These are phyloP conservation scores for Pissodes strobi DNA, from an alignment of 1,140 invertebrate genomes.

Conservation along the genomic window DNA sequence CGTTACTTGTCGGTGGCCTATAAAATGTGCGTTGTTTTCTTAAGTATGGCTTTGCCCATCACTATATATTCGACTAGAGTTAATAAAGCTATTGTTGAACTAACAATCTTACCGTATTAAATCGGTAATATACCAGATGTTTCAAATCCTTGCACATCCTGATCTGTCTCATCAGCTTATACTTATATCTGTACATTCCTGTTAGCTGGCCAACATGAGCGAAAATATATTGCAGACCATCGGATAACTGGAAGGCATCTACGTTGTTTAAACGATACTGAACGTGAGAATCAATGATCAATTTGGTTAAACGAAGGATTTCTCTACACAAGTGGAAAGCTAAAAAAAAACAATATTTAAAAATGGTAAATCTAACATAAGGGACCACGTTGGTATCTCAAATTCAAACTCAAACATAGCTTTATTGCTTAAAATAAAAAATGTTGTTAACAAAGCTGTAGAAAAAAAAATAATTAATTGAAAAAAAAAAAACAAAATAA, in stretches of 20 bases:
- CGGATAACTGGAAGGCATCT: slow-evolving; percentile 97
- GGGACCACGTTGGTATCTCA: too few relatives aligned
- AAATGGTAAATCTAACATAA: not conserved
- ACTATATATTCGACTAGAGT: too few relatives aligned
- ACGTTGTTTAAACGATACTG: slow-evolving; percentile 99
- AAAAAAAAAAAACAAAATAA: not conserved
- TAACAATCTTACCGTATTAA: slow-evolving; percentile 84
- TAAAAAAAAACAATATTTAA: slow-evolving; percentile 54
- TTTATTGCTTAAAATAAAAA: too few relatives aligned
- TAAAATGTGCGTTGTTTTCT: too few relatives aligned
- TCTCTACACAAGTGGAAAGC: slow-evolving; percentile 99
- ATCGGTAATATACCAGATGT: slow-evolving; percentile 98
- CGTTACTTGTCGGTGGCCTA: too few relatives aligned
- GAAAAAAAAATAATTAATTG: too few relatives aligned
- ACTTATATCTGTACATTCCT: slow-evolving; percentile 99
- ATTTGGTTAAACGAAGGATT: slow-evolving; percentile 95
- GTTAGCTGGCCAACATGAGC: slow-evolving; percentile 99
- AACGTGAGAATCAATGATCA: slow-evolving; percentile 98
- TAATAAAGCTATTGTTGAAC: too few relatives aligned
- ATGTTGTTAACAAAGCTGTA: too few relatives aligned
- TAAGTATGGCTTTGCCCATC: too few relatives aligned
- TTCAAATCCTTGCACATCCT: slow-evolving; percentile 99
- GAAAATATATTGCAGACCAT: slow-evolving; percentile 99
- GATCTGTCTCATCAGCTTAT: slow-evolving; percentile 99
- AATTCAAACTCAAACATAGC: too few relatives aligned